Evolutionary conservation across 2,888 invertebrate species (phyloP).

Genomic region (Ormyrus nitidulus): DNA sequence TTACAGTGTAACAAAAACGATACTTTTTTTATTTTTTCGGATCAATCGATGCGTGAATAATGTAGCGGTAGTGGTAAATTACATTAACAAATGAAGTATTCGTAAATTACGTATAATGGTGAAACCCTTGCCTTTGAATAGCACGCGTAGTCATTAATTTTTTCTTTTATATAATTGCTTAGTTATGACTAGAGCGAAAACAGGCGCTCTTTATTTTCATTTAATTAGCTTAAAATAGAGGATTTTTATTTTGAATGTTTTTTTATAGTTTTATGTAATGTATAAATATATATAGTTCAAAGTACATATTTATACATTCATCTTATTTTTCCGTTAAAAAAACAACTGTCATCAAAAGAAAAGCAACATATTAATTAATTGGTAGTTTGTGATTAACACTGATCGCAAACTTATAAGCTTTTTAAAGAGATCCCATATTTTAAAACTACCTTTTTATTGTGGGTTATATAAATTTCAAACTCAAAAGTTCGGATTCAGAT

Average conservation of each 20-base stretch:
- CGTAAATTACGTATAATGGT: constrained; percentile 47
- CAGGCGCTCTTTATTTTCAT: constrained; percentile 28
- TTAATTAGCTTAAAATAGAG: constrained; percentile 46
- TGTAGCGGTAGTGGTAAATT: constrained; percentile 62
- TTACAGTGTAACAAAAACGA: constrained; percentile 67
- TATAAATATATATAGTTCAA: constrained; percentile 30
- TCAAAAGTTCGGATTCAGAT: neutral
- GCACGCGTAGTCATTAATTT: constrained; percentile 21
- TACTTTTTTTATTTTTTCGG: constrained; percentile 45
- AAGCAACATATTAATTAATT: constrained; percentile 22
- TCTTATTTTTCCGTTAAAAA: constrained; percentile 22
- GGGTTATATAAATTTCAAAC: constrained; percentile 9
- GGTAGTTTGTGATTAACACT: constrained; percentile 29
- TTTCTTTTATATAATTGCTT: constrained; percentile 7
- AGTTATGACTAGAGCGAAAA: constrained; percentile 34
- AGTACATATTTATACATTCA: constrained; percentile 42
- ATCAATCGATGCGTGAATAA: constrained; percentile 59
- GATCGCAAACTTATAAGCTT: constrained; percentile 30
- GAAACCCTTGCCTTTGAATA: constrained; percentile 35
- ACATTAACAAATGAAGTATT: constrained; percentile 53
- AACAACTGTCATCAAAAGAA: constrained; percentile 14
- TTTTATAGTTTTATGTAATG: constrained; percentile 15
- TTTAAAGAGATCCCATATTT: constrained; percentile 34
- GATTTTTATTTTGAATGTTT: constrained; percentile 28
- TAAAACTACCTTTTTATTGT: constrained; percentile 1